Conservation (phyloP, 2,113 vertebrate species). For the Saguinus midas region DNA sequence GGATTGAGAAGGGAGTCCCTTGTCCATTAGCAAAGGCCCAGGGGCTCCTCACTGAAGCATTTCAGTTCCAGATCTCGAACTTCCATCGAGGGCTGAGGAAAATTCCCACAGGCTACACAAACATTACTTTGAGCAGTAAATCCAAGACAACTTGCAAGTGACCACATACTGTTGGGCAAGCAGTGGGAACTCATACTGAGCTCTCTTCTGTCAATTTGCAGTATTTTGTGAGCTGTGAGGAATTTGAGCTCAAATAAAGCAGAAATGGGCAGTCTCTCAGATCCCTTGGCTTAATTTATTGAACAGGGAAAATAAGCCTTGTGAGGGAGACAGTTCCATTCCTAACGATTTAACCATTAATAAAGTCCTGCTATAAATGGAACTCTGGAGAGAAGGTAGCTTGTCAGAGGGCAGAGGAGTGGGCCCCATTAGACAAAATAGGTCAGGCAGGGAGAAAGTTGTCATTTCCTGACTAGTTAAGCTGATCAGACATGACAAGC, state of each 20-base stretch:
- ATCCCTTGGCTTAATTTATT: constrained; percentile 58
- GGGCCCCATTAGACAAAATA: constrained; percentile 69
- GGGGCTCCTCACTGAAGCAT: neutral
- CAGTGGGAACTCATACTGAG: constrained; percentile 6
- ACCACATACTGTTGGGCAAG: neutral
- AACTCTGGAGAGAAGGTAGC: constrained; percentile 52
- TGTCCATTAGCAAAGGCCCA: neutral
- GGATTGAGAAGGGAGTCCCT: neutral
- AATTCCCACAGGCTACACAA: neutral
- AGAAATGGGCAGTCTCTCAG: constrained; percentile 38
- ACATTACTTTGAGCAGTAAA: constrained; percentile 11
- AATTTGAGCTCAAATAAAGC: constrained; percentile 51
- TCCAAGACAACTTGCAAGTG: neutral
- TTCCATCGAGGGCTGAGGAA: neutral
- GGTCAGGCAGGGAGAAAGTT: constrained; percentile 52
- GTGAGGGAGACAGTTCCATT: constrained; percentile 22
- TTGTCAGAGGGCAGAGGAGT: constrained; percentile 60
- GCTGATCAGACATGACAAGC: constrained; percentile 66
- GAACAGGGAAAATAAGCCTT: constrained; percentile 41
- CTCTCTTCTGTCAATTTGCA: neutral
- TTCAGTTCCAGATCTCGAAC: neutral
- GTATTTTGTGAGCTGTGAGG: neutral
- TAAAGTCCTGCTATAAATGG: constrained; percentile 66
- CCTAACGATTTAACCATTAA: constrained; percentile 62
- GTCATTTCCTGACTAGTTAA: constrained; percentile 34